Evolutionary conservation across 2,888 invertebrate genomes (phyloP).

Genomic region (Mycalesis mineus): DNA sequence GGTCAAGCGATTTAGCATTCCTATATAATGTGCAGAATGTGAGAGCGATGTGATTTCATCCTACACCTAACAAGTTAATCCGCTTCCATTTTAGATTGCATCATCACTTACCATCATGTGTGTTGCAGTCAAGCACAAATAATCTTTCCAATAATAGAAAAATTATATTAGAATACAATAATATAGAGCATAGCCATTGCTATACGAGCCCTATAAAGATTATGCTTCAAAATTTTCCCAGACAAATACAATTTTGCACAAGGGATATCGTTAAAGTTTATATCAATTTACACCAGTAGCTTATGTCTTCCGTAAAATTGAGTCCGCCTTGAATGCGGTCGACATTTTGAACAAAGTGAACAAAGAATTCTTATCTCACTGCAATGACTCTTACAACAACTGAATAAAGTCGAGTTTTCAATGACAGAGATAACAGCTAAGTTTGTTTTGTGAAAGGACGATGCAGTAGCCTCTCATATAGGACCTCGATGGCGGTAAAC

Average conservation of each 20-base stretch:
- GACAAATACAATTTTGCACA: slow-evolving; percentile 3
- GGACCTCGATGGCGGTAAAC: slow-evolving; percentile 4
- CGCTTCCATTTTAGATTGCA: too few species aligned
- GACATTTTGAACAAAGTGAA: slow-evolving; percentile 21
- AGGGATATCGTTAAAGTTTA: slow-evolving; percentile 24
- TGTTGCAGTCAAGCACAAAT: too few species aligned
- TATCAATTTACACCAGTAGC: slow-evolving; percentile 39
- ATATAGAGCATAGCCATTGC: too few species aligned
- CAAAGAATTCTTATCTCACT: slow-evolving; percentile 30
- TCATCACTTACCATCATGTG: too few species aligned
- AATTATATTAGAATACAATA: too few species aligned
- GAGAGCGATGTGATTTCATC: too few species aligned
- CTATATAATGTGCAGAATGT: too few species aligned
- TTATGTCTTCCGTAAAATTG: slow-evolving; percentile 53
- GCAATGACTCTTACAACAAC: slow-evolving; percentile 20
- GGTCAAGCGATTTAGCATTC: too few species aligned
- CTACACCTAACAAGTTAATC: too few species aligned
- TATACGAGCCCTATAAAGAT: not conserved
- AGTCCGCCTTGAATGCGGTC: slow-evolving; percentile 51
- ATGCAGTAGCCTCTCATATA: slow-evolving; percentile 14
- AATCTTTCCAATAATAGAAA: too few species aligned
- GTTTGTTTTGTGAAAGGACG: slow-evolving; percentile 26
- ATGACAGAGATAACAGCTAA: slow-evolving; percentile 23
- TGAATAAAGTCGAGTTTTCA: slow-evolving; percentile 36
- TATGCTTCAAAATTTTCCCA: not conserved